A percentile compares a stretch with the other conserved stretches of the same genome.
Evolutionary conservation across 2,888 invertebrate species (phyloP).

Genomic region (Lasioglossum morio): DNA sequence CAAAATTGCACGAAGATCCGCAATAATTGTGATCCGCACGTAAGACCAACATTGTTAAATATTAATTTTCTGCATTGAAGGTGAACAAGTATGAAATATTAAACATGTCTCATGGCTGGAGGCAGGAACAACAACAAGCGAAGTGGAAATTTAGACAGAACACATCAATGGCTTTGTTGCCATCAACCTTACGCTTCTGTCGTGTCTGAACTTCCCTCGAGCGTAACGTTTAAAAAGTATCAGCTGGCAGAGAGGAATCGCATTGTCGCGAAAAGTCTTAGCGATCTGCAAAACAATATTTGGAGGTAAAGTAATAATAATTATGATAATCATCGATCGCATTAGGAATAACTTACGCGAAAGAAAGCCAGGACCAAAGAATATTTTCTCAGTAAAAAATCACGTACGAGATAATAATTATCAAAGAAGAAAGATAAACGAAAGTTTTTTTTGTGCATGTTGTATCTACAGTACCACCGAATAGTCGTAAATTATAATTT

Average conservation of each 20-base stretch:
- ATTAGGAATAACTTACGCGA: background rate
- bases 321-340: background rate
- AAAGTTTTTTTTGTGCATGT: slow-evolving; percentile 37
- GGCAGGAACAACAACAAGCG: slow-evolving; percentile 78
- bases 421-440: background rate
- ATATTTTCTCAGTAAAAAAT: background rate
- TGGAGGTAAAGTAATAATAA: slow-evolving; percentile 71
- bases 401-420: background rate
- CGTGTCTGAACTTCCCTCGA: slow-evolving; percentile 66
- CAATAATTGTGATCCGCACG: background rate
- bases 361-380: background rate
- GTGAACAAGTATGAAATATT: slow-evolving; percentile 79
- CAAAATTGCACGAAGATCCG: no score
- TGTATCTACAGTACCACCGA: slow-evolving; percentile 5
- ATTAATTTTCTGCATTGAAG: slow-evolving; percentile 66
- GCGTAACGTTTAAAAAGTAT: slow-evolving; percentile 76
- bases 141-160: slow-evolving; percentile 81
- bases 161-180: slow-evolving; percentile 73
- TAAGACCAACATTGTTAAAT: background rate
- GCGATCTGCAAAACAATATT: slow-evolving; percentile 76
- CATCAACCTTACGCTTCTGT: slow-evolving; percentile 69
- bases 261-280: slow-evolving; percentile 72
- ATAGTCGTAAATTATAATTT: slow-evolving; percentile 22
- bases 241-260: slow-evolving; percentile 71
- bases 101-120: slow-evolving; percentile 84